Base-by-base conservation (phyloP, 1,140 invertebrate species). In the Chironomus striatipennis region DNA sequence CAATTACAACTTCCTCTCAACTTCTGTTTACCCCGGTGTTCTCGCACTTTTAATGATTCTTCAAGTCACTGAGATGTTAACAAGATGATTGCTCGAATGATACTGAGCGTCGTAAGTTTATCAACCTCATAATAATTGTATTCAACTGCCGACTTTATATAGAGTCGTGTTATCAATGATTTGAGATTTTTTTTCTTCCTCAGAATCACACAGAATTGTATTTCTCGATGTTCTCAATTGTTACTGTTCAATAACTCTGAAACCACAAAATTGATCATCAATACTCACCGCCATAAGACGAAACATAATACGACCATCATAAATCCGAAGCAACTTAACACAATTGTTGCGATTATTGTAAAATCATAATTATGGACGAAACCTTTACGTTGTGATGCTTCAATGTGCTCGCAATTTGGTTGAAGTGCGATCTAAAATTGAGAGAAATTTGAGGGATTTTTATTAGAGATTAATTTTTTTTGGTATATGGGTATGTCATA, bases 211-310 rank as follows among this genome's bases (percentile, higher is more conserved):
- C 24, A 34, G 24, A 34, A 34, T 34, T 34, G 24, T 34, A 34
- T 2, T 34, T 34, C 24, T 34, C 24, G 24, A 2, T 2, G 1
- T 34, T 34, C 24, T 34, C 24, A 34, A 64, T 9, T 64, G 73
- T 42, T 42, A 21, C 42, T 21, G 0, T 21, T 6, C 47, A 15
- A n/a, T 42, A 18, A 18, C 70, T 24, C 70, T 1, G 24, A 34
- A 34, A 34, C 24, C 24, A 5, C 24, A 72, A 72, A 72, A 20
- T 24, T 24, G 18, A 42, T 34, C 15, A 70, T 70, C 4, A 77
- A 57, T 43, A 85, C 86, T 86, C 85, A 92, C 91, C 90, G 90
- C 91, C 91, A 93, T 34, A 93, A 81, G 75, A 93, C 83, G 81
- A 93, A 88, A 73, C 88, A 89, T 78, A 88, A 85, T 73, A 92